These are phyloP conservation scores for Anneissia japonica DNA, from an alignment of 35 echinoderm and acorn worm genomes.

Conservation along the genomic window DNA sequence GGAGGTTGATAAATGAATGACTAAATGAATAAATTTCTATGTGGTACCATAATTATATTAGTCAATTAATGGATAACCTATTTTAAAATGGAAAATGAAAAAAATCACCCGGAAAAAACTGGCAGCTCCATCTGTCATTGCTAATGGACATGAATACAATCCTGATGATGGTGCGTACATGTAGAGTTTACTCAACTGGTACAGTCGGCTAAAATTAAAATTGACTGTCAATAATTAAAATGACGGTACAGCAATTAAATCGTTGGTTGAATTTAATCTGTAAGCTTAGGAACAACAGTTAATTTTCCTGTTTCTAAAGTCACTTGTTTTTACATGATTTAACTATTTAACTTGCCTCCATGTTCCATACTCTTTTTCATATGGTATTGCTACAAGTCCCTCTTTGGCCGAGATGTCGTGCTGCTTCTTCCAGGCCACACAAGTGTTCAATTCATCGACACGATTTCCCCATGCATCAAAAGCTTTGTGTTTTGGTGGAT, in stretches of 20 bases:
- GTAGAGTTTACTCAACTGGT: constrained; percentile 66
- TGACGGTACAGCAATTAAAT: no score
- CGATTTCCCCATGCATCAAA: constrained; percentile 96
- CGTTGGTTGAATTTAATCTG: no score
- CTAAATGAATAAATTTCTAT: no score
- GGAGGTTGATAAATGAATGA: no score
- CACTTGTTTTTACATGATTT: no score
- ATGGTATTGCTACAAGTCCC: constrained; percentile 88
- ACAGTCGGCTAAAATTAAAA: constrained; percentile 70
- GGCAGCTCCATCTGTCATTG: constrained; percentile 96
- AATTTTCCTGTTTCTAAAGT: no score
- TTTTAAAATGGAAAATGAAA: no score
- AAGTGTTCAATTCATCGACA: constrained; percentile 66
- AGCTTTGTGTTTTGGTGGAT: constrained; percentile 45
- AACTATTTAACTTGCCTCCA: constrained; percentile 47
- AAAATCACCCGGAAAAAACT: constrained; percentile 53
- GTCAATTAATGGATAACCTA: no score
- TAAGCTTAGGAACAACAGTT: no score
- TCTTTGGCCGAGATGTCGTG: constrained; percentile 77
- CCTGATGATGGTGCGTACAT: constrained; percentile 76
- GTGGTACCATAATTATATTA: no score
- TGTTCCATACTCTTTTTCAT: constrained; percentile 73
- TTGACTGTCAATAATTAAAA: no score
- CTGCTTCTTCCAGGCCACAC: constrained; percentile 84
- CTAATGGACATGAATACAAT: constrained; percentile 76